Percentiles rank a stretch among this genome's conserved stretches.
phyloP scores from a whole-genome alignment of 2,113 vertebrate genomes.

The Raphicerus campestris region DNA sequence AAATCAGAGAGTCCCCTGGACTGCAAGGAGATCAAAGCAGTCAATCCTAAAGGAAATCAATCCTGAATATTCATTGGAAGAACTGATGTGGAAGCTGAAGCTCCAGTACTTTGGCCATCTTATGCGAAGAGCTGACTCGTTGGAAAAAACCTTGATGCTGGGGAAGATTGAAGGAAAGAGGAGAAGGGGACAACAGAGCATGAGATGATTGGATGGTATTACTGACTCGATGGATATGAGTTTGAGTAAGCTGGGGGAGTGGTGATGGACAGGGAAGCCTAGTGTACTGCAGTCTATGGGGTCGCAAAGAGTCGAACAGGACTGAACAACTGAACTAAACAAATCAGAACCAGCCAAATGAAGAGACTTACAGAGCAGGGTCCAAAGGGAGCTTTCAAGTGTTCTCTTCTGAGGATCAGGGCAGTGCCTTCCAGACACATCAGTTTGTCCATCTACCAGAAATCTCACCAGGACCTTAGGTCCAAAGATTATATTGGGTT shows the following conservation, averaged over 20 bases:
- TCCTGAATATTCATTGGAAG: background rate
- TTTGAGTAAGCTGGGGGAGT: background rate
- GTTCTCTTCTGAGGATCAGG: background rate
- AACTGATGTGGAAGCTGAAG: background rate
- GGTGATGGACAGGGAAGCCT: background rate
- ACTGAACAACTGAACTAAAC: background rate
- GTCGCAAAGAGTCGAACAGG: accelerated
- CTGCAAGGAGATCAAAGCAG: background rate
- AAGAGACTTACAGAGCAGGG: background rate
- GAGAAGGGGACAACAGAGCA: background rate
- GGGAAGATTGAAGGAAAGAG: background rate
- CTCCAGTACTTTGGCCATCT: background rate
- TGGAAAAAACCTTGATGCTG: background rate
- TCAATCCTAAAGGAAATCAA: background rate
- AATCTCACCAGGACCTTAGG: background rate
- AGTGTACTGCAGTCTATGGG: background rate
- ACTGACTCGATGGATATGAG: background rate
- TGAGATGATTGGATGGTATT: background rate
- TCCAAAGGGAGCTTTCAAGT: background rate
- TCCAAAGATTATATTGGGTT: background rate
- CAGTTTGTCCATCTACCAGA: background rate
- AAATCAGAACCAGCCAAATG: background rate
- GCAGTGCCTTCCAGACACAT: background rate
- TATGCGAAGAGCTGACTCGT: background rate
- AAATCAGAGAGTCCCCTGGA: background rate